A percentile compares a stretch with the other conserved stretches of the same genome.
phyloP scores from a whole-genome alignment of 2,797 vertebrate species.

The Cyclopterus lumpus region DNA sequence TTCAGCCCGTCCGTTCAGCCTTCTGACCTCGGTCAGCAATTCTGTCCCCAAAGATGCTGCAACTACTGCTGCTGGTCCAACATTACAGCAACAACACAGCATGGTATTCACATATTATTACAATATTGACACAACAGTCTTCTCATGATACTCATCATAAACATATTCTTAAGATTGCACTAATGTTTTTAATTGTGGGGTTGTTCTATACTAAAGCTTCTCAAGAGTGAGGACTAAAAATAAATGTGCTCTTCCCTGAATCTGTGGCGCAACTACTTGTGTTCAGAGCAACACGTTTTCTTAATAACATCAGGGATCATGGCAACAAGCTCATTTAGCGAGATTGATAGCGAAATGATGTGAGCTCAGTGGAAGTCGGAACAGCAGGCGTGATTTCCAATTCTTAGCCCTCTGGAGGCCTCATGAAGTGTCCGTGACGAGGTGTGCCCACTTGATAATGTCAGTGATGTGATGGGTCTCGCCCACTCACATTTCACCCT shows the following conservation, averaged over 20 bases:
- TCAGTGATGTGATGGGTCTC: constrained; percentile 33
- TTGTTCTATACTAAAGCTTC: neutral
- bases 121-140: constrained; percentile 7
- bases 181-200: constrained; percentile 8
- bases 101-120: neutral
- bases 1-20: constrained; percentile 25
- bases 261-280: constrained; percentile 14
- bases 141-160: constrained; percentile 1
- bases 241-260: constrained; percentile 5
- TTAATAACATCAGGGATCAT: neutral
- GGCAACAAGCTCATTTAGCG: constrained; percentile 27
- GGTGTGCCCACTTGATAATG: constrained; percentile 51
- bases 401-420: constrained; percentile 30
- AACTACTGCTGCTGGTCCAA: neutral
- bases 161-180: neutral
- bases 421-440: constrained; percentile 31
- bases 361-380: constrained; percentile 19
- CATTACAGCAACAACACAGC: constrained; percentile 17
- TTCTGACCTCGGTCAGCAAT: constrained; percentile 33
- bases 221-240: neutral
- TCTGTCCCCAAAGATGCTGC: constrained; percentile 28
- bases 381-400: constrained; percentile 15
- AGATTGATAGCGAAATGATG: constrained; percentile 19
- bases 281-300: constrained; percentile 5
- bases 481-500: constrained; percentile 25